Evolutionary conservation across 2,888 invertebrate species (phyloP).

Genomic region (Phengaris arion): DNA sequence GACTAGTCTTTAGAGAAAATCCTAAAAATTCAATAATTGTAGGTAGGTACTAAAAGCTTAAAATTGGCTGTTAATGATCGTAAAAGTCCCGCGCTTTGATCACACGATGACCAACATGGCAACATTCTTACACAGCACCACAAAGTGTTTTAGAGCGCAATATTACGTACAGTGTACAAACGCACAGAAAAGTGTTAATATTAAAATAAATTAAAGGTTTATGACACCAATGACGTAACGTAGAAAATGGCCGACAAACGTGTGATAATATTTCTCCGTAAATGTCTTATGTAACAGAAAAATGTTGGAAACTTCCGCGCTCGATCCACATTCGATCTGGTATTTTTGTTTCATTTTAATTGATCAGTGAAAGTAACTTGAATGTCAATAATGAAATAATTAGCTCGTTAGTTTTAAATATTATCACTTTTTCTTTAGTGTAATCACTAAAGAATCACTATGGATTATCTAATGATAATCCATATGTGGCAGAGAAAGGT

Average conservation of each 20-base stretch:
- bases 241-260: constrained; percentile 17
- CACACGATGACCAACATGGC: background rate
- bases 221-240: constrained; percentile 2
- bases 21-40: background rate
- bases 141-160: background rate
- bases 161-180: background rate
- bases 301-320: constrained; percentile 16
- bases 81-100: background rate
- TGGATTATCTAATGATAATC: constrained; percentile 14
- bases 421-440: background rate
- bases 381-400: background rate
- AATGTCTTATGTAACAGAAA: constrained; percentile 24
- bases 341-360: constrained; percentile 22
- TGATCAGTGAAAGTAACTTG: constrained; percentile 21
- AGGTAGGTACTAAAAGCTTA: background rate
- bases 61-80: background rate
- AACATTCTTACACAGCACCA: background rate
- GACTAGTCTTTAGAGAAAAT: background rate
- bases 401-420: background rate
- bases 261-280: constrained; percentile 10
- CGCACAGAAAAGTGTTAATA: background rate
- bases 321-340: constrained; percentile 10
- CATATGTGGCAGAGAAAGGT: background rate
- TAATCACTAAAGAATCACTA: no score
- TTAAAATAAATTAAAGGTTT: background rate